Conservation (phyloP, 2,888 invertebrate species). For the Schizotus pectinicornis region DNA sequence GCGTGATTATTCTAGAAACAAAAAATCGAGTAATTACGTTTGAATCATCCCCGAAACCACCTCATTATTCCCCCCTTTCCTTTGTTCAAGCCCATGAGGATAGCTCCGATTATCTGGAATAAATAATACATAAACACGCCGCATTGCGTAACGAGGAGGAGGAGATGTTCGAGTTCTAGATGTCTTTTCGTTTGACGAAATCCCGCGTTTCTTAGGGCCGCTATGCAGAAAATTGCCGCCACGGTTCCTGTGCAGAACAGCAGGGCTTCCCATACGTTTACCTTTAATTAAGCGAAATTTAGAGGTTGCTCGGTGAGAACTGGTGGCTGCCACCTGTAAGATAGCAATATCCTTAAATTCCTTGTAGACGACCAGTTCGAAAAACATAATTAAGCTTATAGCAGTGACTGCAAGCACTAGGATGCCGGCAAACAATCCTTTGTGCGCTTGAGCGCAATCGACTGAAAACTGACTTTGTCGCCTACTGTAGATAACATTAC, state of each 20-base stretch:
- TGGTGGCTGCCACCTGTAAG: conserved; percentile 66
- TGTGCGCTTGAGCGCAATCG: conserved; percentile 85
- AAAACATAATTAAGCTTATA: conserved; percentile 85
- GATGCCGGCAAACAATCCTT: conserved; percentile 76
- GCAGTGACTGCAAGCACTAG: conserved; percentile 74
- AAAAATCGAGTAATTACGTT: neutral
- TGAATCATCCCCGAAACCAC: conserved; percentile 24
- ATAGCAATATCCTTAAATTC: conserved; percentile 70
- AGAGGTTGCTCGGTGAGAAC: neutral
- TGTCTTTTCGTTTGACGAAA: conserved; percentile 41
- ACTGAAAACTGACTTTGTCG: conserved; percentile 74
- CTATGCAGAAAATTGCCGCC: conserved; percentile 39
- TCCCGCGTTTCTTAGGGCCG: conserved; percentile 39
- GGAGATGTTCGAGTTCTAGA: conserved; percentile 72
- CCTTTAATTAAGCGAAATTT: conserved; percentile 56
- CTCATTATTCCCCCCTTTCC: conserved; percentile 44
- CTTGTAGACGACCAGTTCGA: conserved; percentile 74
- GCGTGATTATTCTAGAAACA: conserved; percentile 64
- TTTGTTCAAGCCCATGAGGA: conserved; percentile 62
- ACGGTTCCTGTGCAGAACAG: conserved; percentile 43
- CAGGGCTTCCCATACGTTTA: conserved; percentile 60
- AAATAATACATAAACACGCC: conserved; percentile 85
- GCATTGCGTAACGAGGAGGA: conserved; percentile 82
- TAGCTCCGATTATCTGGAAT: conserved; percentile 81
- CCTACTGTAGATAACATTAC: conserved; percentile 41